Evolutionary conservation across 2,113 vertebrate species (phyloP), one percentile per base, ranked within the genome.

Genomic region (Corythoichthys intestinalis): DNA sequence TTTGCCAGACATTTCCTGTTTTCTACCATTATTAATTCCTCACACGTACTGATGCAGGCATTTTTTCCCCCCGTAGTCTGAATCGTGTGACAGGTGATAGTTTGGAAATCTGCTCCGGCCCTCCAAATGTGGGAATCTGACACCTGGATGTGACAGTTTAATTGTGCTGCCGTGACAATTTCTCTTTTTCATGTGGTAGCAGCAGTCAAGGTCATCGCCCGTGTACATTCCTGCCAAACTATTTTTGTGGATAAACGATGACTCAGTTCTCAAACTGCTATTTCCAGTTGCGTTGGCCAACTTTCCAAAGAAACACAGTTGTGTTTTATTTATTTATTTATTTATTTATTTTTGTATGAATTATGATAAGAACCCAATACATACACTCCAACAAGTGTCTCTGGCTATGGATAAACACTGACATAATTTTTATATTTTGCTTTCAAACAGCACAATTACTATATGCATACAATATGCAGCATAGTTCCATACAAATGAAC

Each of bases 101-200:
- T 60, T 14, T 46, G 52, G 11, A 34, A 38, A 11, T n/a, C 2
- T 50, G 17, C 35, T 35, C 37, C 9, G 13, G 34, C 10, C n/a
- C 20, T 1, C 28, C 73, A 77, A 77, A 73, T 38, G 65, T 66
- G 17, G 9, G 65, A 44, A 48, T 71, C 12, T 61, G 58, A 56
- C 15, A 10, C 39, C 9, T 76, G 17, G 6, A 14, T 5, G 44
- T 71, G 53, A 73, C 28, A 71, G 4, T 75, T 73, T 56, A 72
- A 71, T 69, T 15, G 41, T 59, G 10, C 3, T 14, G 4, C 54
- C 49, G 39, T 48, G 52, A 62, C 35, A 7, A 2, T 37, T 37
- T 57, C 13, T 58, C 11, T 52, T 35, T 34, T 57, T 57, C 14
- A 13, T 37, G 3, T 58, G 6, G 35, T 58, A 37, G 56, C n/a